Conservation (phyloP, 1,140 invertebrate species). For the Wasmannia auropunctata region DNA sequence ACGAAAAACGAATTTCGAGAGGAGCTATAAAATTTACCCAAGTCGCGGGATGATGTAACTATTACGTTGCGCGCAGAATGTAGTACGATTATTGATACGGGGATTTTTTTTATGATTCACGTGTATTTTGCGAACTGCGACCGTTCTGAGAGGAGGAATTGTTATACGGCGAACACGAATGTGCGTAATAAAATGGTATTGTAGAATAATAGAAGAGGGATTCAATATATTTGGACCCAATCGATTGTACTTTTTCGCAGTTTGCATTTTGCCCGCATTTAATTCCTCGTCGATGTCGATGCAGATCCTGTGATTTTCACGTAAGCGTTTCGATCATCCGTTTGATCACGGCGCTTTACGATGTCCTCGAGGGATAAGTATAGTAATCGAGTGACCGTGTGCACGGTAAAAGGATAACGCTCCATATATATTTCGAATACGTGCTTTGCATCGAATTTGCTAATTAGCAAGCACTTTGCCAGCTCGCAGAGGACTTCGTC, state of each 20-base stretch:
- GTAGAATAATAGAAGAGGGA: background rate
- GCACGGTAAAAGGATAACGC: constrained; percentile 31
- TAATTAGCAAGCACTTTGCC: constrained; percentile 62
- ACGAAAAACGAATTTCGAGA: background rate
- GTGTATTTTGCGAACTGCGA: no score
- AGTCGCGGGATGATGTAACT: background rate
- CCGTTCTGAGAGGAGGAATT: background rate
- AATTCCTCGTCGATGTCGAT: background rate
- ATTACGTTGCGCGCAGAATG: background rate
- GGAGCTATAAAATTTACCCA: background rate
- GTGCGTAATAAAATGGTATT: background rate
- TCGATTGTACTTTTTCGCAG: background rate
- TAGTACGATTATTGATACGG: background rate
- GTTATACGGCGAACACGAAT: no score
- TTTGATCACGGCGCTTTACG: constrained; percentile 53
- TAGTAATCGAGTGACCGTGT: constrained; percentile 58
- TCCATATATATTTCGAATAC: constrained; percentile 58
- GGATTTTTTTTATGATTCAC: background rate
- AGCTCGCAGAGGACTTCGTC: constrained; percentile 36
- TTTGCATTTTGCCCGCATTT: constrained; percentile 23
- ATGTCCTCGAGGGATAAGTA: constrained; percentile 53
- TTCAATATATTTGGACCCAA: background rate
- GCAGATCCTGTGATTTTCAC: background rate
- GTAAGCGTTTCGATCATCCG: background rate
- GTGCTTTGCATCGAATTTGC: constrained; percentile 46